Evolutionary conservation across 64 coral and sea anemone genomes (phyloP), one percentile per base, ranked within the genome.

Genomic region (Catalaphyllia jardinei): DNA sequence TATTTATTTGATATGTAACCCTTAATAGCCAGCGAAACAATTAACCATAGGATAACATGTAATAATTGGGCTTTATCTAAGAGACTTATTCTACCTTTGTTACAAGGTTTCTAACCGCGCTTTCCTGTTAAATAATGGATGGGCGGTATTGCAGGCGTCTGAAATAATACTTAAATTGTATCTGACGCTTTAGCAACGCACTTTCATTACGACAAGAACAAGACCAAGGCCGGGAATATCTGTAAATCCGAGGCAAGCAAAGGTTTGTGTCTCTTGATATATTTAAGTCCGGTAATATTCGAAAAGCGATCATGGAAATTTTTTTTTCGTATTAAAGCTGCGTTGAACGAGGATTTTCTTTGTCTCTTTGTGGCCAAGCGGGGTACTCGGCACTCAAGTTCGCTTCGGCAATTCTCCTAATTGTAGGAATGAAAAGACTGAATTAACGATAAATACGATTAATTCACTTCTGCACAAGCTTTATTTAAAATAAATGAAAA

Each of bases 1-100:
- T 67, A 12, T 50, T 50, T 51, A n/a, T 16, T 18, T 29, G 20
- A 17, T 10, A 39, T 13, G 22, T 9, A 5, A 85, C 35, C 38
- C 13, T n/a, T 51, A 16, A 51, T 42, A 4, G 31, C 33, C 13
- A 13, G 35, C 31, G 24, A 50, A 52, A 85, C 62, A 85, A 50
- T 63, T 24, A 33, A 8, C 20, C 11, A 12, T 49, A 0, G 39
- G 60, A 83, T 62, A 11, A 22, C 31, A 24, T 11, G 31, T 51
- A 29, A 18, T 85, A 71, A 85, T 85, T 62, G 39, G 11, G 39
- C 15, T 85, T 85, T 71, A 24, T 52, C 20, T 49, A 46, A n/a
- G 63, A 85, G 42, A 25, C 31, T 35, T 67, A 85, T 71, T 85
- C 52, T 71, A 85, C 35, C 24, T 15, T 85, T 28, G 31, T 71